phyloP scores from a whole-genome alignment of 2,888 invertebrate species.

The Ennomos fuscantarius region DNA sequence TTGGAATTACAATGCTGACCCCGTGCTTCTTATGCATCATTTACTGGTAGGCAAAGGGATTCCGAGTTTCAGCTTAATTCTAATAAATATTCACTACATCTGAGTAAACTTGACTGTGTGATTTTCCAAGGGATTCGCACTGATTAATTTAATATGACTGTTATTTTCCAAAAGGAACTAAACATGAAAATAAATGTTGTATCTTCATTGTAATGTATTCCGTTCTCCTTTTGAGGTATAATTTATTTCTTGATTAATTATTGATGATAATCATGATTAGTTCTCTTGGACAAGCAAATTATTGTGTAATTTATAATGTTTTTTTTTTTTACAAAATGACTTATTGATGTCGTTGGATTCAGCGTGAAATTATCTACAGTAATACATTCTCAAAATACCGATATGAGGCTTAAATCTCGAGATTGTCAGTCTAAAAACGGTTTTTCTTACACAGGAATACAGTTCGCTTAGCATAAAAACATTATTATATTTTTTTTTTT shows the following conservation, averaged over 20 bases:
- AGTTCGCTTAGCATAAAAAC: too few relatives aligned
- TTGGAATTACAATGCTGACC: constrained; percentile 8
- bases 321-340: too few relatives aligned
- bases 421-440: too few relatives aligned
- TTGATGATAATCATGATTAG: constrained; percentile 2
- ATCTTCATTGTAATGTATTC: neutral
- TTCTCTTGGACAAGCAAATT: constrained; percentile 7
- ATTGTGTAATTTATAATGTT: constrained; percentile 1
- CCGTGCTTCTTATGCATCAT: constrained; percentile 12
- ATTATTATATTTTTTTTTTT: too few relatives aligned
- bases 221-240: constrained; percentile 9
- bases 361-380: too few relatives aligned
- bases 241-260: constrained; percentile 1
- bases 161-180: neutral
- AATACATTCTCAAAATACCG: too few relatives aligned
- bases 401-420: too few relatives aligned
- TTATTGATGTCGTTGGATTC: too few relatives aligned
- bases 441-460: too few relatives aligned
- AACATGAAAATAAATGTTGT: neutral
- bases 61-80: constrained; percentile 20
- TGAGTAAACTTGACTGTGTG: constrained; percentile 14
- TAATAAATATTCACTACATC: constrained; percentile 28
- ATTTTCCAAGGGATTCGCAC: constrained; percentile 13
- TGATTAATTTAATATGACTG: neutral
- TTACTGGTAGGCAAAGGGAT: constrained; percentile 10